phyloP scores from a whole-genome alignment of 2,797 vertebrate species.

The Arnoldichthys spilopterus region DNA sequence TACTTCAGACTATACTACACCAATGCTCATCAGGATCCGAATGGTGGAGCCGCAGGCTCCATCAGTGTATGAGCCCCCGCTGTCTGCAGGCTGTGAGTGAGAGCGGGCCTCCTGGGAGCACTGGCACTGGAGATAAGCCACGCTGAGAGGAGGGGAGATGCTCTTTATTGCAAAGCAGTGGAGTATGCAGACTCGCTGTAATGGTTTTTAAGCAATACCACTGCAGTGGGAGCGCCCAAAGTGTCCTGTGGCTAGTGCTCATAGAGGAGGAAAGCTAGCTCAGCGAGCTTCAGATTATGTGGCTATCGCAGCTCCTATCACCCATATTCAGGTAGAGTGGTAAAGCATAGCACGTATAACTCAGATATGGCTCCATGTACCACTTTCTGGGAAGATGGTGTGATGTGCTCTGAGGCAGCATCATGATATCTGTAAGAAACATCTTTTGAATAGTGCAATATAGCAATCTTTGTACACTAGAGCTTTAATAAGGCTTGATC shows the following conservation, averaged over 20 bases:
- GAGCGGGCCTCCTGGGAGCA: constrained; percentile 39
- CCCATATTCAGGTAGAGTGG: constrained; percentile 24
- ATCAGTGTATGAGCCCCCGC: constrained; percentile 39
- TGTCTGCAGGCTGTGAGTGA: constrained; percentile 23
- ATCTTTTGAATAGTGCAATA: background rate
- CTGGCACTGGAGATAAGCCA: constrained; percentile 53
- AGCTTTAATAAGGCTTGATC: background rate
- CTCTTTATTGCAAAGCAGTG: constrained; percentile 50
- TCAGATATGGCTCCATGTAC: constrained; percentile 18
- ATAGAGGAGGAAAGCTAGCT: constrained; percentile 42
- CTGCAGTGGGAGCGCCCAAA: constrained; percentile 31
- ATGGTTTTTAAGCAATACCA: constrained; percentile 54
- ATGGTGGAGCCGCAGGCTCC: constrained; percentile 16
- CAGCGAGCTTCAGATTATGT: constrained; percentile 19
- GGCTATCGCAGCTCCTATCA: background rate
- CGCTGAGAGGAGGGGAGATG: constrained; percentile 45
- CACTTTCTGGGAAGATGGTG: constrained; percentile 3
- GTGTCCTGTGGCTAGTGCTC: constrained; percentile 40
- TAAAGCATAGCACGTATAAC: constrained; percentile 1
- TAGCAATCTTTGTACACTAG: background rate
- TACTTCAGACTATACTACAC: background rate
- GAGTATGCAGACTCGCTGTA: constrained; percentile 45
- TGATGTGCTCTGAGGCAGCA: constrained; percentile 14
- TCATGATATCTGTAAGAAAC: constrained; percentile 12
- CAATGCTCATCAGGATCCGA: constrained; percentile 33